Conservation (phyloP, 1,140 invertebrate species). For the Apis dorsata region DNA sequence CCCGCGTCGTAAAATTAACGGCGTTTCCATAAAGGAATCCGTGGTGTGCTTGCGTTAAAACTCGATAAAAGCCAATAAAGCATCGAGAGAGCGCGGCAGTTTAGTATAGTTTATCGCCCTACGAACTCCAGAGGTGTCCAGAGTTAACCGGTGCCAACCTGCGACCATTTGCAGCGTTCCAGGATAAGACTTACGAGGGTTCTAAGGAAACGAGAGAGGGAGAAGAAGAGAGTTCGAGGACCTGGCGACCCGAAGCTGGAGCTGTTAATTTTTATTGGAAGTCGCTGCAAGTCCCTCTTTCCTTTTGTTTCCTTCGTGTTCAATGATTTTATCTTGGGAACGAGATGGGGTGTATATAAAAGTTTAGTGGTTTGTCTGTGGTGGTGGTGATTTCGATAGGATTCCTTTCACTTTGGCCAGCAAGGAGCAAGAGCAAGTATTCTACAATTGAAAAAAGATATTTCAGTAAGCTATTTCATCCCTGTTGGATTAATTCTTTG, state of each 20-base stretch:
- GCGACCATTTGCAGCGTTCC: constrained; percentile 53
- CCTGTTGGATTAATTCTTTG: no score
- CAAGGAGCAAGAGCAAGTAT: no score
- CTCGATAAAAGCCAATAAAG: constrained; percentile 78
- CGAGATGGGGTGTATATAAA: no score
- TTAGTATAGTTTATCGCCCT: constrained; percentile 62
- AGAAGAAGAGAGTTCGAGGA: constrained; percentile 28
- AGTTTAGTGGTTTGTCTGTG: no score
- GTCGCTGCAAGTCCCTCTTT: no score
- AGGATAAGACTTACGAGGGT: constrained; percentile 49
- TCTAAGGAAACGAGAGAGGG: constrained; percentile 5
- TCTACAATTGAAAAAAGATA: no score
- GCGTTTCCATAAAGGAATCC: constrained; percentile 78
- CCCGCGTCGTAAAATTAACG: constrained; percentile 78
- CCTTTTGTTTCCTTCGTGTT: no score
- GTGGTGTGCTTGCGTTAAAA: constrained; percentile 72
- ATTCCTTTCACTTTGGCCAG: no score
- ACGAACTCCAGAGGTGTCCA: constrained; percentile 21
- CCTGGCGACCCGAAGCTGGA: neutral
- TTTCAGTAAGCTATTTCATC: no score
- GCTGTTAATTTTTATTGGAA: no score
- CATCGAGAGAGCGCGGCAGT: constrained; percentile 66
- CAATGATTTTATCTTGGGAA: no score
- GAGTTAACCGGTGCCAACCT: constrained; percentile 34
- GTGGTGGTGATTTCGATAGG: no score